phyloP scores from a whole-genome alignment of 2,113 vertebrate genomes.

The Thymallus thymallus region DNA sequence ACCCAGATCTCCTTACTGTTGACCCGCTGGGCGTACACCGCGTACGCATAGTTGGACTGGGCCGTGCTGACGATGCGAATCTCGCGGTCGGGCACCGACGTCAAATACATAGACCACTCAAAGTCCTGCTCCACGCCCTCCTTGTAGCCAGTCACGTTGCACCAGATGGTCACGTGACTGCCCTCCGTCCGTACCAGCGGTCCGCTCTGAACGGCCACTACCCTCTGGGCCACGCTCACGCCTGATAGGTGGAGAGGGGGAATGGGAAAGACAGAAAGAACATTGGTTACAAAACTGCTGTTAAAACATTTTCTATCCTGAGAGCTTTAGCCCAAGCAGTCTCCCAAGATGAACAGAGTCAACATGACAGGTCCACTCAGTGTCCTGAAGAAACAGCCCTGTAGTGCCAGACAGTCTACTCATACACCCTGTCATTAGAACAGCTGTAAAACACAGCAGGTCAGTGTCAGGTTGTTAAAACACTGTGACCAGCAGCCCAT shows the following conservation, averaged over 20 bases:
- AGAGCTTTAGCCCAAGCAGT: constrained; percentile 33
- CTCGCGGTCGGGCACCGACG: constrained; percentile 79
- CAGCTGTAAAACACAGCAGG: too few relatives aligned
- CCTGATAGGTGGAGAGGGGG: constrained; percentile 50
- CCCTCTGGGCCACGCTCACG: constrained; percentile 77
- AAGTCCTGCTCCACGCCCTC: constrained; percentile 83
- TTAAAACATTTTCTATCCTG: constrained; percentile 54
- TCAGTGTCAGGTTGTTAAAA: too few relatives aligned
- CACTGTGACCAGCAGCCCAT: too few relatives aligned
- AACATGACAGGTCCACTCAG: constrained; percentile 39
- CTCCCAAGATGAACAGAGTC: constrained; percentile 45
- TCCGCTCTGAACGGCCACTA: constrained; percentile 84
- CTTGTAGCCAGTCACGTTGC: constrained; percentile 87
- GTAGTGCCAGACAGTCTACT: neutral
- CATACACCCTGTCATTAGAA: too few relatives aligned
- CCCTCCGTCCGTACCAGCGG: constrained; percentile 87
- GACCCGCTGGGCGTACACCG: constrained; percentile 84
- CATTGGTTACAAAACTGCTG: constrained; percentile 50
- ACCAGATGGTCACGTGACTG: constrained; percentile 91
- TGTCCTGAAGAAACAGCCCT: neutral
- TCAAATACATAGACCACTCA: constrained; percentile 93
- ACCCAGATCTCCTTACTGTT: constrained; percentile 84
- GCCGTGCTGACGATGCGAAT: constrained; percentile 92
- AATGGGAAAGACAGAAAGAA: constrained; percentile 18
- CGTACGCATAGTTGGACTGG: constrained; percentile 87